Conservation (phyloP, 2,113 vertebrate genomes). For the Phainopepla nitens region DNA sequence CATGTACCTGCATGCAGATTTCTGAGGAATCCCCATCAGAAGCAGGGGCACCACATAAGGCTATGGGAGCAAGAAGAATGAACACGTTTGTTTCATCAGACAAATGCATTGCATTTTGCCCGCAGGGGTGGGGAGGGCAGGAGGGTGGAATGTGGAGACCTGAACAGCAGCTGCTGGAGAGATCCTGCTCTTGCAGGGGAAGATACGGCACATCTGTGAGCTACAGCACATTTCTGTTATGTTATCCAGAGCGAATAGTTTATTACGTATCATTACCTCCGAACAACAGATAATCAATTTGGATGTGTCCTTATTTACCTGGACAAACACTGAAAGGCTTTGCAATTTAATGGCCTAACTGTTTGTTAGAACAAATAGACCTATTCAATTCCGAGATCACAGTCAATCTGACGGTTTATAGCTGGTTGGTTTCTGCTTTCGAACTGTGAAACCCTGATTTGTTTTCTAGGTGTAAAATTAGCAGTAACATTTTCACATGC, state of each 20-base stretch:
- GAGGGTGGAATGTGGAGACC: background rate
- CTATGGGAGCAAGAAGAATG: background rate
- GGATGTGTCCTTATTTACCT: constrained; percentile 57
- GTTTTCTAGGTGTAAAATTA: constrained; percentile 50
- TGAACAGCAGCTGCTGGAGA: background rate
- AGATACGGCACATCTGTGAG: background rate
- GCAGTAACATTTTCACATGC: constrained; percentile 31
- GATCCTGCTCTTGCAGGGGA: background rate
- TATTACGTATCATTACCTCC: constrained; percentile 55
- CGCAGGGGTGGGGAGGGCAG: fast-evolving
- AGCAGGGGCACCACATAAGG: background rate
- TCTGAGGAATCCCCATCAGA: background rate
- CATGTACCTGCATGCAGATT: background rate
- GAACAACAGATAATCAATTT: constrained; percentile 58
- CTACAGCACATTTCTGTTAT: constrained; percentile 35
- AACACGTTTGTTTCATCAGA: background rate
- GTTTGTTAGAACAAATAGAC: constrained; percentile 55
- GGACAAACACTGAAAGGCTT: constrained; percentile 52
- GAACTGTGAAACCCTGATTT: constrained; percentile 38
- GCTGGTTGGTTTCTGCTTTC: constrained; percentile 33
- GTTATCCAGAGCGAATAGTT: constrained; percentile 35
- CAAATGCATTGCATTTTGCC: background rate
- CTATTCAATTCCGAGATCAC: constrained; percentile 17
- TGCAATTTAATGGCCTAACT: constrained; percentile 51
- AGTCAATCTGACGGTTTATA: constrained; percentile 40